Evolutionary conservation across 2,113 vertebrate species (phyloP).

Genomic region (Mohoua ochrocephala): DNA sequence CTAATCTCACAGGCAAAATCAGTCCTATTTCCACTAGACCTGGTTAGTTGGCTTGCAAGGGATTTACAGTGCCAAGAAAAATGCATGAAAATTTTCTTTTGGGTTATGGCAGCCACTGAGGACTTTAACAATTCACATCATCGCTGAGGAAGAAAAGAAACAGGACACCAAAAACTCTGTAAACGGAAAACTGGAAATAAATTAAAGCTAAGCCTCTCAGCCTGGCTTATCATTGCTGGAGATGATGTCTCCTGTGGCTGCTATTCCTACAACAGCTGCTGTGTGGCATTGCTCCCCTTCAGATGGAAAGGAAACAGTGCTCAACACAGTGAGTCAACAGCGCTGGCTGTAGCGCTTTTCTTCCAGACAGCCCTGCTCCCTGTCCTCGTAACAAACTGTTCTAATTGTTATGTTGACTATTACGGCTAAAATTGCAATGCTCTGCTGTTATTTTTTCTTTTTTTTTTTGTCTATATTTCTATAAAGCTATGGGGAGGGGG

Average conservation of each 20-base stretch:
- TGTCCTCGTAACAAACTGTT: slow-evolving; percentile 68
- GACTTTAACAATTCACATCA: neutral
- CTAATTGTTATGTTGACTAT: slow-evolving; percentile 75
- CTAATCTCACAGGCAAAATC: neutral
- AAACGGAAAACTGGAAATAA: neutral
- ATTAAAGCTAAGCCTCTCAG: neutral
- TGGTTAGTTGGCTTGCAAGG: accelerated
- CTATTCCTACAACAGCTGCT: slow-evolving; percentile 76
- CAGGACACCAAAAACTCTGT: neutral
- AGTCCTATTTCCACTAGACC: neutral
- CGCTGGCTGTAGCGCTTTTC: neutral
- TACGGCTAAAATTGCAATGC: slow-evolving; percentile 55
- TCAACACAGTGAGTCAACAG: neutral
- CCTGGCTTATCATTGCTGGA: neutral
- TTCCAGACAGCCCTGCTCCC: slow-evolving; percentile 54
- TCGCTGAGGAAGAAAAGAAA: neutral
- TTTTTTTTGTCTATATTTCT: slow-evolving; percentile 51
- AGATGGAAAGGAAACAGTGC: slow-evolving; percentile 40
- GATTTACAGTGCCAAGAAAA: neutral
- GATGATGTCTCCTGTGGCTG: slow-evolving; percentile 48
- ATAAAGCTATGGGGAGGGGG: slow-evolving; percentile 32
- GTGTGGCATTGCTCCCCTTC: slow-evolving; percentile 79
- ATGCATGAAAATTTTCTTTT: neutral
- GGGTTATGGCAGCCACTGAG: accelerated
- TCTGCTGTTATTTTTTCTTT: slow-evolving; percentile 41